Evolutionary conservation across 2,888 invertebrate species (phyloP).

Genomic region (Dasysyrphus tricinctus): DNA sequence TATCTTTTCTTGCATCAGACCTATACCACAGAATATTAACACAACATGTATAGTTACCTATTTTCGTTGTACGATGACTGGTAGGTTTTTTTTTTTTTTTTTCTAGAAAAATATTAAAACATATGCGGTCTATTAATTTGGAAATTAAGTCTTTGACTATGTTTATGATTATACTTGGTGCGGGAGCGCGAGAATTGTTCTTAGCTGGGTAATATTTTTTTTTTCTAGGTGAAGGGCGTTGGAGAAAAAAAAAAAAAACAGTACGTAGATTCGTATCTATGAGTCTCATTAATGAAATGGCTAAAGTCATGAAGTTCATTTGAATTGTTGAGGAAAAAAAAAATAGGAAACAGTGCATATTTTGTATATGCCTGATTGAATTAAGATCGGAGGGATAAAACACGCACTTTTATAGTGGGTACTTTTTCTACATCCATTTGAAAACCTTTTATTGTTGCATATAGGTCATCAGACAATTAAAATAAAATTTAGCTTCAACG

Average conservation of each 20-base stretch:
- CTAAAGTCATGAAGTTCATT: constrained; percentile 54
- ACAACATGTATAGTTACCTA: constrained; percentile 23
- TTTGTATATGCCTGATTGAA: constrained; percentile 26
- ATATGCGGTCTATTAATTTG: constrained; percentile 66
- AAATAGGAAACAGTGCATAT: not conserved
- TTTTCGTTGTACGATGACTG: constrained; percentile 3
- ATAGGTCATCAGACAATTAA: not conserved
- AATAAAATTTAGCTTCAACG: not conserved
- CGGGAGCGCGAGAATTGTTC: not conserved
- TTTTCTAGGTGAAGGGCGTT: constrained; percentile 40
- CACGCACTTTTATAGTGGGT: constrained; percentile 15
- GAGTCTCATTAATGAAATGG: constrained; percentile 56
- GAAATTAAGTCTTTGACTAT: constrained; percentile 69
- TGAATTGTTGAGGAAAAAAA: constrained; percentile 2
- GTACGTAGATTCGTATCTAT: constrained; percentile 46
- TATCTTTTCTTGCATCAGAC: constrained; percentile 67
- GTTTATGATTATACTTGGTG: constrained; percentile 42
- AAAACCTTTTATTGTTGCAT: not conserved
- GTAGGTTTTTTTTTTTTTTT: constrained; percentile 34
- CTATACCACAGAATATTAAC: constrained; percentile 52
- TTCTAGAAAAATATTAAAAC: constrained; percentile 55
- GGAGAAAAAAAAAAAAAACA: not conserved
- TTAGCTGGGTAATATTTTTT: not conserved
- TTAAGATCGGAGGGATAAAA: constrained; percentile 6
- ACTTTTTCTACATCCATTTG: not conserved